Conservation (phyloP, 2,888 invertebrate genomes). For the Calameuta filiformis region DNA sequence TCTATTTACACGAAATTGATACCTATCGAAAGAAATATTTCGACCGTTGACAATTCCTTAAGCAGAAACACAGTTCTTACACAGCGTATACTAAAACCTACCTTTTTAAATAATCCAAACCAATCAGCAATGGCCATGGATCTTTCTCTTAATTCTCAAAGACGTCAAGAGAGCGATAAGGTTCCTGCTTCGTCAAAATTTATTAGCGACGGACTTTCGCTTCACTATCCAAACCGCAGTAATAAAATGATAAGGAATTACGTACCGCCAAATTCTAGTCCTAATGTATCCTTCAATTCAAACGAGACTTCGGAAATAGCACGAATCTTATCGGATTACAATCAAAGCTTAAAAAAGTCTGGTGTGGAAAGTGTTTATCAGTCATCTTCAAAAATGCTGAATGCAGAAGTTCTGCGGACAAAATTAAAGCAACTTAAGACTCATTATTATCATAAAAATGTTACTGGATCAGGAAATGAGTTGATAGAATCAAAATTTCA, state of each 20-base stretch:
- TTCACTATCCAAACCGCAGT: background rate
- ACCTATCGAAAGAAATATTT: slow-evolving; percentile 23
- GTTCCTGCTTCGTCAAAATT: slow-evolving; percentile 1
- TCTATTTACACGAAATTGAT: slow-evolving; percentile 43
- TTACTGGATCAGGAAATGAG: background rate
- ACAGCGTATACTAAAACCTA: background rate
- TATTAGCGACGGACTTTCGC: background rate
- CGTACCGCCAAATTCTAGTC: slow-evolving; percentile 1
- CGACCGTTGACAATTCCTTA: background rate
- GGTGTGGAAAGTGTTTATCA: slow-evolving; percentile 7
- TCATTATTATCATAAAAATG: background rate
- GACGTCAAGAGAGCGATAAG: background rate
- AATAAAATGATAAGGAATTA: background rate
- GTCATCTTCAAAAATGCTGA: slow-evolving; percentile 10
- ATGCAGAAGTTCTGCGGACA: slow-evolving; percentile 8
- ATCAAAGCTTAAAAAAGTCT: slow-evolving; percentile 26
- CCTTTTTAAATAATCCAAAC: background rate
- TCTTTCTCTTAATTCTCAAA: slow-evolving; percentile 2
- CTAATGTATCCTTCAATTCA: slow-evolving; percentile 6
- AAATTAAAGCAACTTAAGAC: background rate
- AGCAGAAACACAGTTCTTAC: background rate
- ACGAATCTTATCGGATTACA: slow-evolving; percentile 49
- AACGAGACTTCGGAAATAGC: slow-evolving; percentile 47
- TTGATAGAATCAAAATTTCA: background rate
- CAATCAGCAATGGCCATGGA: background rate